Conservation (phyloP, 2,797 vertebrate genomes). For the Acanthis flammea region DNA sequence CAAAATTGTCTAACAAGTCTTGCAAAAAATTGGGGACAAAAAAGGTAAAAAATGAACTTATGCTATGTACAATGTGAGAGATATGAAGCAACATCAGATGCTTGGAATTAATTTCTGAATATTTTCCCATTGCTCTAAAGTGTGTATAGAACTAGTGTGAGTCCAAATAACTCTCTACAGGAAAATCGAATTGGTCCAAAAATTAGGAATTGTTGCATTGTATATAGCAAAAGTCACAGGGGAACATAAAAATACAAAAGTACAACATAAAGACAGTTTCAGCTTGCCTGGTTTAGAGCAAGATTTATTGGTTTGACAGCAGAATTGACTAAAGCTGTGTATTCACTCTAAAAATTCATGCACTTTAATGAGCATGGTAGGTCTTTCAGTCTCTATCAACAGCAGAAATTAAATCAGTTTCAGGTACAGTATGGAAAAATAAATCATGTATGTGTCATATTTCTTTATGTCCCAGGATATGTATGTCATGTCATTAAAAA, state of each 20-base stretch:
- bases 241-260: background rate
- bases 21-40: background rate
- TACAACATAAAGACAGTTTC: background rate
- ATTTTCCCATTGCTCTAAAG: background rate
- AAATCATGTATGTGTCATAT: background rate
- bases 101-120: background rate
- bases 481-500: background rate
- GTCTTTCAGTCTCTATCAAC: background rate
- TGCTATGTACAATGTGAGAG: background rate
- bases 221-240: background rate
- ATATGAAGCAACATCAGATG: background rate
- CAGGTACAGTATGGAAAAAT: background rate
- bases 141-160: background rate
- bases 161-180: background rate
- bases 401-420: background rate
- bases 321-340: background rate
- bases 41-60: accelerated
- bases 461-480: background rate
- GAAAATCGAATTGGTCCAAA: background rate
- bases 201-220: background rate
- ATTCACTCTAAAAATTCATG: background rate
- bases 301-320: background rate
- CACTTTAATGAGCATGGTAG: background rate
- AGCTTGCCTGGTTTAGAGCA: background rate
- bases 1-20: background rate